A percentile compares a stretch with the other conserved stretches of the same genome.
These are phyloP conservation scores for Rissa tridactyla DNA, from an alignment of 2,113 vertebrate species.

Conservation along the genomic window DNA sequence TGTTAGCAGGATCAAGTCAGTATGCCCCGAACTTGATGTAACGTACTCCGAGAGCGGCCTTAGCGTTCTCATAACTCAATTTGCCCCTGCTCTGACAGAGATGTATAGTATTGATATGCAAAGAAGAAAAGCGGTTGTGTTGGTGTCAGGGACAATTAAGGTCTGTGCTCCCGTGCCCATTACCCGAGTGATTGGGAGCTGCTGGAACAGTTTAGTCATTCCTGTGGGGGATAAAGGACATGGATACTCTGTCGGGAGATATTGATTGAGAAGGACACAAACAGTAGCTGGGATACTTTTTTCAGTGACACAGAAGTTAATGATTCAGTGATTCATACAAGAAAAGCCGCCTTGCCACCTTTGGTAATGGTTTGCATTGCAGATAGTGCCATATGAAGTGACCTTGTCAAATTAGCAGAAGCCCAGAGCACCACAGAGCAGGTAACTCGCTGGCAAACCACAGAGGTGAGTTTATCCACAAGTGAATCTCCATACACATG, in stretches of 20 bases:
- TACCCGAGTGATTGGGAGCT: constrained; percentile 42
- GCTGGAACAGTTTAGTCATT: constrained; percentile 55
- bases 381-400: constrained; percentile 25
- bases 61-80: not conserved
- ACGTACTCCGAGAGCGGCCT: not conserved
- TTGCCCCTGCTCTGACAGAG: not conserved
- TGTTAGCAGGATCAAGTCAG: not conserved
- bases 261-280: constrained; percentile 77
- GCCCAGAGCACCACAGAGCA: not conserved
- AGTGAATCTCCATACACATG: not conserved
- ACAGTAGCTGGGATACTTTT: constrained; percentile 76
- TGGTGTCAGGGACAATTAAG: constrained; percentile 64
- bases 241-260: constrained; percentile 73
- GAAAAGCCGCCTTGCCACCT: constrained; percentile 61
- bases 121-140: constrained; percentile 11
- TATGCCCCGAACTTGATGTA: not conserved
- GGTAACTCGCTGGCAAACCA: not conserved
- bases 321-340: constrained; percentile 75
- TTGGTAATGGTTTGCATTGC: constrained; percentile 63
- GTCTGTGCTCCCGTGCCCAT: constrained; percentile 15
- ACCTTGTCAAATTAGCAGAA: constrained; percentile 70
- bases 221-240: constrained; percentile 74
- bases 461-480: not conserved
- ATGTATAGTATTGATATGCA: not conserved
- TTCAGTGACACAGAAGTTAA: constrained; percentile 76